Conservation (phyloP, 2,113 vertebrate genomes). For the Girardinichthys multiradiatus region DNA sequence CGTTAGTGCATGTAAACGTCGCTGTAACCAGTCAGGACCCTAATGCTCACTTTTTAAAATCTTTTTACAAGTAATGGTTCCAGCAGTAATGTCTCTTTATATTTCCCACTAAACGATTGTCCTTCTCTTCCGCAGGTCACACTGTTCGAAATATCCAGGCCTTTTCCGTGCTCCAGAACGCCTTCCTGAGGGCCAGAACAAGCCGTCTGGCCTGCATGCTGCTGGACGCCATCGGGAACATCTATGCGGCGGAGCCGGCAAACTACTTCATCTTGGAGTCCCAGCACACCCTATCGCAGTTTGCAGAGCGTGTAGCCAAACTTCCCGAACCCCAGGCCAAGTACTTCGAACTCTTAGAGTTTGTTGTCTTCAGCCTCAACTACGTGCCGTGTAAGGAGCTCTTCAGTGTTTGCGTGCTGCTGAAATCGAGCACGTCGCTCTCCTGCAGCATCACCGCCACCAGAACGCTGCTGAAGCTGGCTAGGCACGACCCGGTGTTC, state of each 20-base stretch:
- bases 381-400: slow-evolving; percentile 99
- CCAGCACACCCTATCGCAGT: slow-evolving; percentile 95
- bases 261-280: slow-evolving; percentile 99
- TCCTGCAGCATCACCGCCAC: slow-evolving; percentile 92
- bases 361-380: slow-evolving; percentile 96
- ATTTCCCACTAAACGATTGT: neutral
- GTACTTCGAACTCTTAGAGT: slow-evolving; percentile 97
- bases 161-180: slow-evolving; percentile 95
- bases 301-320: slow-evolving; percentile 92
- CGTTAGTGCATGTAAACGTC: too few species aligned
- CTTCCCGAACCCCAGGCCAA: slow-evolving; percentile 93
- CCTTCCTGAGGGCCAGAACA: slow-evolving; percentile 94
- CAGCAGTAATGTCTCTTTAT: too few species aligned
- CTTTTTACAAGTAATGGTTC: too few species aligned
- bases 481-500: slow-evolving; percentile 93
- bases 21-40: too few species aligned
- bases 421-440: slow-evolving; percentile 92
- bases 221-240: slow-evolving; percentile 93
- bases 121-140: slow-evolving; percentile 82
- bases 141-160: slow-evolving; percentile 96
- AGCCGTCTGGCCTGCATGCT: slow-evolving; percentile 90
- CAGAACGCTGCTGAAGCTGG: slow-evolving; percentile 90
- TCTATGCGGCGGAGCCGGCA: slow-evolving; percentile 92
- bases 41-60: too few species aligned
- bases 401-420: slow-evolving; percentile 96